Conservation (phyloP, 1,140 invertebrate genomes). For the Zophobas atratus region DNA sequence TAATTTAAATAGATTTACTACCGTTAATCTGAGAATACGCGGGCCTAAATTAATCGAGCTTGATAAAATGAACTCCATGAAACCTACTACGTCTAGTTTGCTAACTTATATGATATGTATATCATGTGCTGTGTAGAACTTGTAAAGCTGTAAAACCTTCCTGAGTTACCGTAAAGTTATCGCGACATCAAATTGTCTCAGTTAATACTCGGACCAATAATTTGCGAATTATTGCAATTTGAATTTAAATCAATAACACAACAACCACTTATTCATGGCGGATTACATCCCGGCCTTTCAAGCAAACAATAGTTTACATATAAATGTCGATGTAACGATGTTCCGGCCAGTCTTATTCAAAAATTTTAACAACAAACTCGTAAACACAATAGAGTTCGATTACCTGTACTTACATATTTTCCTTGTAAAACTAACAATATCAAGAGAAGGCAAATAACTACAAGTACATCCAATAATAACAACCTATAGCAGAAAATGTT, state of each 20-base stretch:
- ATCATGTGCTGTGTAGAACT: constrained; percentile 32
- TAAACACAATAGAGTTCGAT: too few relatives aligned
- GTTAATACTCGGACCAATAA: not conserved
- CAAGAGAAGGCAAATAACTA: too few relatives aligned
- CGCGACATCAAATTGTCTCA: constrained; percentile 20
- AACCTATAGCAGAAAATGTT: too few relatives aligned
- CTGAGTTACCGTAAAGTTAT: constrained; percentile 34
- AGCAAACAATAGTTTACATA: not conserved
- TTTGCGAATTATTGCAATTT: constrained; percentile 15
- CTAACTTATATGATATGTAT: constrained; percentile 41
- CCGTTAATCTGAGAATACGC: constrained; percentile 34
- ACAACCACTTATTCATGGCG: too few relatives aligned
- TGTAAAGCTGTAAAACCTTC: constrained; percentile 23
- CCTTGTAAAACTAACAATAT: too few relatives aligned
- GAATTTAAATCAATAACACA: constrained; percentile 1
- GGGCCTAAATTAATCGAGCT: constrained; percentile 34
- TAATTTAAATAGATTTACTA: constrained; percentile 41
- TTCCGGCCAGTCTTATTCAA: too few relatives aligned
- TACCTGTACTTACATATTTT: too few relatives aligned
- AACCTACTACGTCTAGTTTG: constrained; percentile 27
- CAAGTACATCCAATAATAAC: too few relatives aligned
- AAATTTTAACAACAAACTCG: too few relatives aligned
- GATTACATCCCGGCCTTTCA: too few relatives aligned
- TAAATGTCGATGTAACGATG: too few relatives aligned
- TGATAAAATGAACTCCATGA: constrained; percentile 35